phyloP scores from a whole-genome alignment of 2,113 vertebrate genomes.

The Herpetotheres cachinnans region DNA sequence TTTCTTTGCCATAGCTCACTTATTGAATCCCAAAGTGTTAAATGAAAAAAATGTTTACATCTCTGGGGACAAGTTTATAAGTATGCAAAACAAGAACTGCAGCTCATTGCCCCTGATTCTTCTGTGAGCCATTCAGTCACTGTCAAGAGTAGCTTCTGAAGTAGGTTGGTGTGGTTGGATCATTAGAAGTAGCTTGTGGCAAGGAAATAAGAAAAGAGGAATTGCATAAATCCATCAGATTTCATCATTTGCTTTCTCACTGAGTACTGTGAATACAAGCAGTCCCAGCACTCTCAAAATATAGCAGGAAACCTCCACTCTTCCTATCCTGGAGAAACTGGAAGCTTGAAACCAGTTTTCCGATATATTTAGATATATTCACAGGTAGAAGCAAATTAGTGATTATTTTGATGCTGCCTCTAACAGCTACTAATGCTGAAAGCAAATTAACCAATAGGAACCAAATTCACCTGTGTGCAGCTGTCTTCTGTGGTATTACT shows the following conservation, averaged over 20 bases:
- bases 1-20: neutral
- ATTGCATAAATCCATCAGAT: neutral
- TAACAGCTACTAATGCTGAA: neutral
- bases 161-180: neutral
- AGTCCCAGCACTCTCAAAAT: neutral
- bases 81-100: neutral
- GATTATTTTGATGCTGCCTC: neutral
- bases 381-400: neutral
- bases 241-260: neutral
- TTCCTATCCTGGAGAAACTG: neutral
- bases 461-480: neutral
- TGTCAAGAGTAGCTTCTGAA: neutral
- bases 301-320: neutral
- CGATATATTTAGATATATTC: neutral
- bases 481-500: neutral
- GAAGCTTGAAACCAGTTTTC: neutral
- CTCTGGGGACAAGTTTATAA: neutral
- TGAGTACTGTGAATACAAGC: neutral
- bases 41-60: neutral
- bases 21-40: neutral
- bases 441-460: neutral
- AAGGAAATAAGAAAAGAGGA: neutral
- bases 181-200: neutral
- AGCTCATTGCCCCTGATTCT: neutral
- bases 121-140: neutral